phyloP scores from a whole-genome alignment of 2,888 invertebrate species.

The Nowickia ferox region DNA sequence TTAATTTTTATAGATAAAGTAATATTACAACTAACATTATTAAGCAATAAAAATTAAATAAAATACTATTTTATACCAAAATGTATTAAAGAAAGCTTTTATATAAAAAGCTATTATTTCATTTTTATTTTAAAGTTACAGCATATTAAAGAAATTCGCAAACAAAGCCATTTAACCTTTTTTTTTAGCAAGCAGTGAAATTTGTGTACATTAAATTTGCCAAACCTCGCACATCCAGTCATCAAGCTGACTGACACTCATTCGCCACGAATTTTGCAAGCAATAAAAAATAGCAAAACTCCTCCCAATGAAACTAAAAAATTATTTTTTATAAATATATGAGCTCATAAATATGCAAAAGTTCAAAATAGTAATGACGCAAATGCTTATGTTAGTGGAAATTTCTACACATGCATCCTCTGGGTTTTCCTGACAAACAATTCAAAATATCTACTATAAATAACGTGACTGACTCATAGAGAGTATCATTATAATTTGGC shows the following conservation, averaged over 20 bases:
- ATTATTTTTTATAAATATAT: neutral
- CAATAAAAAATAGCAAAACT: neutral
- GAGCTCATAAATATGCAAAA: conserved; percentile 56
- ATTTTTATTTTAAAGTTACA: too few relatives aligned
- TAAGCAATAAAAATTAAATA: too few relatives aligned
- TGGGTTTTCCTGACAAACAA: neutral
- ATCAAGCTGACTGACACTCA: neutral
- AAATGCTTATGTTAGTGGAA: conserved; percentile 36
- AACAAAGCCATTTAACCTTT: too few relatives aligned
- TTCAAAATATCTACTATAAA: conserved; percentile 34
- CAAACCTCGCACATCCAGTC: neutral
- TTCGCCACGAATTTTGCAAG: neutral
- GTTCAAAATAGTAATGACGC: conserved; percentile 42
- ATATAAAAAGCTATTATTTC: too few relatives aligned
- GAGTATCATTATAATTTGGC: neutral
- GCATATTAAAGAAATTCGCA: too few relatives aligned
- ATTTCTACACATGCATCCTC: neutral
- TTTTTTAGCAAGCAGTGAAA: neutral
- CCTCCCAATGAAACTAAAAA: neutral
- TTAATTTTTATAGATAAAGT: too few relatives aligned
- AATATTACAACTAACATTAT: too few relatives aligned
- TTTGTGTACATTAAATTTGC: neutral
- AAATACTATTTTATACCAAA: too few relatives aligned
- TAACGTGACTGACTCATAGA: neutral
- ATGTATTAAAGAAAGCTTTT: too few relatives aligned